These are phyloP conservation scores for Pteruthius melanotis DNA, from an alignment of 2,113 vertebrate genomes.

Conservation along the genomic window DNA sequence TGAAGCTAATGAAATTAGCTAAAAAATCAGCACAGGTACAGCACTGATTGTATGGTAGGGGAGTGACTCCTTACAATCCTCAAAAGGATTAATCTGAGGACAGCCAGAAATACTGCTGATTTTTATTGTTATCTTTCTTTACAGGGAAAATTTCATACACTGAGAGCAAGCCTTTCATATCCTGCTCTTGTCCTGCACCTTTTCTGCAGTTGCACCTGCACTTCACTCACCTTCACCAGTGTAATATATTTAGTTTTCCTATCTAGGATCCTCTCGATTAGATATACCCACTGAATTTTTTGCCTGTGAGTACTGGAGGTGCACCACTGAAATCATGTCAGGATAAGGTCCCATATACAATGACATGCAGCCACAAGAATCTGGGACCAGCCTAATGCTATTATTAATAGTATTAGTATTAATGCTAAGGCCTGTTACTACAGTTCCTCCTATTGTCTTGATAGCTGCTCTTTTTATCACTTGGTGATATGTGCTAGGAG, in stretches of 20 bases:
- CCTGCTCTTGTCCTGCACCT: neutral
- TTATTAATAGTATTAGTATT: neutral
- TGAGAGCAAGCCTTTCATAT: neutral
- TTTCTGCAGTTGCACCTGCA: neutral
- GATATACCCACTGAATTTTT: neutral
- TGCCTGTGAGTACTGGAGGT: neutral
- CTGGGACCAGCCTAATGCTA: neutral
- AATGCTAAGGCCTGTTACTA: neutral
- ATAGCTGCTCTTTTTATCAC: neutral
- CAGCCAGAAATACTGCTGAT: neutral
- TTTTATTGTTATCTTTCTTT: neutral
- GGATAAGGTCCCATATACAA: neutral
- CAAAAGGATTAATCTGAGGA: neutral
- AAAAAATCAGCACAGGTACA: neutral
- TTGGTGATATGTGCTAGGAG: neutral
- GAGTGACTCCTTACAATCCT: neutral
- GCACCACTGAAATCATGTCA: fast-evolving
- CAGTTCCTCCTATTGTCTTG: neutral
- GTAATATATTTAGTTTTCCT: neutral
- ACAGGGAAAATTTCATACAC: neutral
- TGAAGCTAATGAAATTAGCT: neutral
- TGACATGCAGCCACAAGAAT: neutral
- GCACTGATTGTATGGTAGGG: neutral
- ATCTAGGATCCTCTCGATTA: neutral
- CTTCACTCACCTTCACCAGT: neutral